phyloP scores from a whole-genome alignment of 2,797 vertebrate genomes.

The Phylloscopus collybita region DNA sequence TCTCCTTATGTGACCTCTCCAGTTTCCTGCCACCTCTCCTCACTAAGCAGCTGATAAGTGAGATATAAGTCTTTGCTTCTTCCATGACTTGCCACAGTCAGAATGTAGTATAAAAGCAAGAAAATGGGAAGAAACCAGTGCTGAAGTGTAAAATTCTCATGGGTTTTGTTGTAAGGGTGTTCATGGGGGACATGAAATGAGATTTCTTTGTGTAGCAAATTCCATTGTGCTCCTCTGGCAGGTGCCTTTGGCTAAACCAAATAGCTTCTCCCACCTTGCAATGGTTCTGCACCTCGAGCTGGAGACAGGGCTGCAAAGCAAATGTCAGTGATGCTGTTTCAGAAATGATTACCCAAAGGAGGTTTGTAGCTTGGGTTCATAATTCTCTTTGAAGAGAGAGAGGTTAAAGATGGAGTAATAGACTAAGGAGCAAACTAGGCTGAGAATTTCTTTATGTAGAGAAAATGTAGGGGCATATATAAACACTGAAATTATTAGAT shows the following conservation, averaged over 20 bases:
- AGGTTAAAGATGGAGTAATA: background rate
- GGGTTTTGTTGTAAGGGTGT: background rate
- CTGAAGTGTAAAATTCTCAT: background rate
- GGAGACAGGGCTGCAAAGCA: background rate
- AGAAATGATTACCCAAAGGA: background rate
- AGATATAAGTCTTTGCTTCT: background rate
- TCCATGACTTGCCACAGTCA: background rate
- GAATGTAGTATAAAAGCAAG: background rate
- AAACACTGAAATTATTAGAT: background rate
- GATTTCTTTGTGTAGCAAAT: background rate
- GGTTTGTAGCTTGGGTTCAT: background rate
- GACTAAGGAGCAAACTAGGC: background rate
- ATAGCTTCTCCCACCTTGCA: background rate
- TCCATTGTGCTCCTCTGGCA: background rate
- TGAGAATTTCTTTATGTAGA: background rate
- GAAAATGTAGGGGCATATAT: background rate
- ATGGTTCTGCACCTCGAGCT: background rate
- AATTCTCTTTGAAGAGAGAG: background rate
- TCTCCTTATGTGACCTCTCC: slow-evolving; percentile 8
- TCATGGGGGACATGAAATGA: background rate
- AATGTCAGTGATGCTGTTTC: background rate
- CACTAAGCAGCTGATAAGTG: background rate
- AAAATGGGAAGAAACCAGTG: background rate
- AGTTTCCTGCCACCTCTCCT: background rate
- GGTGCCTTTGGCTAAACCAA: background rate